phyloP scores from a whole-genome alignment of 1,140 invertebrate genomes.

The Pseudomyrmex pallidus region DNA sequence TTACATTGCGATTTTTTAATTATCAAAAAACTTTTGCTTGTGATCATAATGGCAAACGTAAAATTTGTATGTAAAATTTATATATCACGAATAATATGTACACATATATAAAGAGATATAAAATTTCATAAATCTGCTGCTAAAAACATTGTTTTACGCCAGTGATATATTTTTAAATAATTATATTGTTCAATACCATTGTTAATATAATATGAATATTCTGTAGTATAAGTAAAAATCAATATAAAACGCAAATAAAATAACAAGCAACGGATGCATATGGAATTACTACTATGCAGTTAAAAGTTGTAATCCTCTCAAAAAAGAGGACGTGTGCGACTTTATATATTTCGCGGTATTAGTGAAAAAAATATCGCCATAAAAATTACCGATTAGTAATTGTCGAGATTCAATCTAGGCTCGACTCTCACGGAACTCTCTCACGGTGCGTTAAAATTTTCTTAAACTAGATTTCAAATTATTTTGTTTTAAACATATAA shows the following conservation, averaged over 20 bases:
- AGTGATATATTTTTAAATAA: conserved; percentile 17
- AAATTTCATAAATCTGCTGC: neutral
- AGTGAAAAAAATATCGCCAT: neutral
- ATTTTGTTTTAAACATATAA: conserved; percentile 1
- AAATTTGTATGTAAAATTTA: neutral
- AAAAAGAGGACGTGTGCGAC: neutral
- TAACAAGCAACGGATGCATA: conserved; percentile 9
- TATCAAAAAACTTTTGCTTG: neutral
- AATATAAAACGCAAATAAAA: neutral
- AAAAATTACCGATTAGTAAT: conserved; percentile 40
- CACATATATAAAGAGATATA: neutral
- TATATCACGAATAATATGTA: neutral
- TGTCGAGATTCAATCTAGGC: conserved; percentile 28
- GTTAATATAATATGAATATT: conserved; percentile 19
- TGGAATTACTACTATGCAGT: neutral
- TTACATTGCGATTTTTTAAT: neutral
- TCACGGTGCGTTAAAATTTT: neutral
- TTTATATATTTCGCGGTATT: neutral
- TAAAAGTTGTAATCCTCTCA: conserved; percentile 8
- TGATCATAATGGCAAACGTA: too few relatives aligned
- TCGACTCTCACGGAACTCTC: neutral
- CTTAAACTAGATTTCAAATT: conserved; percentile 50
- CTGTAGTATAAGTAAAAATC: neutral
- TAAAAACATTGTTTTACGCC: neutral
- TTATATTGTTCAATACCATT: neutral